A percentile compares a stretch with the other conserved stretches of the same genome.
Conservation (phyloP, 2,797 vertebrate species). For the Hozukius guyotensis region DNA sequence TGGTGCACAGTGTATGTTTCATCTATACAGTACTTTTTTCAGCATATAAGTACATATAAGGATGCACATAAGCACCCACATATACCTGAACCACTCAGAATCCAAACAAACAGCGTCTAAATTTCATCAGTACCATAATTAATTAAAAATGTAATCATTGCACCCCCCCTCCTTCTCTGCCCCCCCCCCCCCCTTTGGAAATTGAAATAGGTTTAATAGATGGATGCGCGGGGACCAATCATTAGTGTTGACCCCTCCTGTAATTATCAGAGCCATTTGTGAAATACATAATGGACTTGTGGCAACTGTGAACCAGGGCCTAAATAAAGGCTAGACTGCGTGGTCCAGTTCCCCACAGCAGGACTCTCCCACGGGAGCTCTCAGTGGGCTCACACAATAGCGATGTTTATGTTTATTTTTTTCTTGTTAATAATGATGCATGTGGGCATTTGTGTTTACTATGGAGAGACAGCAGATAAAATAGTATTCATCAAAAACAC, state of each 20-base stretch:
- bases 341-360: slow-evolving; percentile 68
- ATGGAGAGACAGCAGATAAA: slow-evolving; percentile 12
- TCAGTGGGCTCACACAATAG: slow-evolving; percentile 51
- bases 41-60: neutral
- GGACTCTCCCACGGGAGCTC: slow-evolving; percentile 64
- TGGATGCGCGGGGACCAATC: slow-evolving; percentile 78
- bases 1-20: neutral
- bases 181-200: slow-evolving; percentile 50
- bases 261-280: slow-evolving; percentile 88
- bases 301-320: slow-evolving; percentile 77
- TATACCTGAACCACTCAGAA: slow-evolving; percentile 1
- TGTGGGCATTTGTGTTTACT: slow-evolving; percentile 25
- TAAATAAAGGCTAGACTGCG: slow-evolving; percentile 76
- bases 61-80: slow-evolving; percentile 22
- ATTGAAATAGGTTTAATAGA: slow-evolving; percentile 86
- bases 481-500: slow-evolving; percentile 1
- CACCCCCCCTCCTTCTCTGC: neutral
- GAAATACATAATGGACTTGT: slow-evolving; percentile 84
- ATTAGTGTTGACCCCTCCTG: slow-evolving; percentile 82
- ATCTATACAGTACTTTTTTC: neutral
- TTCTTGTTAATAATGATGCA: slow-evolving; percentile 34
- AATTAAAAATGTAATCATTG: slow-evolving; percentile 83
- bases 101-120: slow-evolving; percentile 64
- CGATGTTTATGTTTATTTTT: slow-evolving; percentile 49
- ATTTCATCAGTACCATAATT: slow-evolving; percentile 82